These are phyloP conservation scores for Drosophila trapezifrons DNA, from an alignment of 1,140 invertebrate species.

Conservation along the genomic window DNA sequence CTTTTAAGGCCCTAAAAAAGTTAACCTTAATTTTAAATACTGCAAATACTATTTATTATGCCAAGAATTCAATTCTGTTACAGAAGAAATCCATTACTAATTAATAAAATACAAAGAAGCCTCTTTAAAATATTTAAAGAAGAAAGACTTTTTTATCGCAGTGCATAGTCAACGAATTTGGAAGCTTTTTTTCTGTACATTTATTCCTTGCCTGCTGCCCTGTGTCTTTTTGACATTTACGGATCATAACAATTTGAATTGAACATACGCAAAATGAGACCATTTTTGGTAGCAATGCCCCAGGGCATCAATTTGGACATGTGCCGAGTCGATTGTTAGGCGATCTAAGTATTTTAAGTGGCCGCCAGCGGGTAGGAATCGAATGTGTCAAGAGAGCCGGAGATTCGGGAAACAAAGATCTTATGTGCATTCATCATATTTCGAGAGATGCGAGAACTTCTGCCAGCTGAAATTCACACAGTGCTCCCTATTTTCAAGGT, in stretches of 20 bases:
- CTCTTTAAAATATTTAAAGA: background rate
- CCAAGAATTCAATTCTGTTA: no score
- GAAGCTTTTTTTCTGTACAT: slow-evolving; percentile 8
- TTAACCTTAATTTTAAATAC: no score
- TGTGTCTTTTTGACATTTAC: slow-evolving; percentile 76
- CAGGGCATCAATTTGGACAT: slow-evolving; percentile 83
- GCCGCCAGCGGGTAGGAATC: slow-evolving; percentile 39
- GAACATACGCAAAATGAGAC: slow-evolving; percentile 76
- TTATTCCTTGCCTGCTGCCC: slow-evolving; percentile 22
- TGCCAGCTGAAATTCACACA: slow-evolving; percentile 37
- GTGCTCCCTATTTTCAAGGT: slow-evolving; percentile 50
- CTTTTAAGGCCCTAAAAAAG: background rate
- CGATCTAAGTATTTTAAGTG: slow-evolving; percentile 74
- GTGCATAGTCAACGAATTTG: slow-evolving; percentile 24
- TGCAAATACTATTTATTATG: no score
- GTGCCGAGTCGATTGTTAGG: slow-evolving; percentile 65
- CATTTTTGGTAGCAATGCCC: slow-evolving; percentile 80
- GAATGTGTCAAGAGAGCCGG: slow-evolving; percentile 46
- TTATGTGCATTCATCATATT: slow-evolving; percentile 34
- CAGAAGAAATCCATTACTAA: no score
- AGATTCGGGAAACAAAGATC: slow-evolving; percentile 3
- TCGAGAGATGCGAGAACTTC: slow-evolving; percentile 8
- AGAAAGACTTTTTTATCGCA: background rate
- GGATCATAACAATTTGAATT: slow-evolving; percentile 84
- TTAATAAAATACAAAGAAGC: no score